Evolutionary conservation across 2,888 invertebrate genomes (phyloP).

Genomic region (Nomada fucata): DNA sequence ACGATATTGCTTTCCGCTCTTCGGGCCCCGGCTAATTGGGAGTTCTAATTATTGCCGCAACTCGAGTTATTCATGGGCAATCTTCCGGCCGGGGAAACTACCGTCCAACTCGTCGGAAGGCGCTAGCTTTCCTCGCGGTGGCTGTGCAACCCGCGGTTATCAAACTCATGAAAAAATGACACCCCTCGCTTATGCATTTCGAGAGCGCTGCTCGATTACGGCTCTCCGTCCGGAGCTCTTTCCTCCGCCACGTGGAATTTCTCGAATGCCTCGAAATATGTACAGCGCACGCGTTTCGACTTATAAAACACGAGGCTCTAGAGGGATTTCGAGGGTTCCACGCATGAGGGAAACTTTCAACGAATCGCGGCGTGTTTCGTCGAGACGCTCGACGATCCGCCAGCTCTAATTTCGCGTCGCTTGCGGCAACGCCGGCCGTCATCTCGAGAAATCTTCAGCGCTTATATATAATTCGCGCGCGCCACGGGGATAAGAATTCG

Average conservation of each 20-base stretch:
- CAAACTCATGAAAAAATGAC: constrained; percentile 46
- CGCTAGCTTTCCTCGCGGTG: constrained; percentile 33
- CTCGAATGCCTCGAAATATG: background rate
- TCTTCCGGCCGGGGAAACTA: constrained; percentile 41
- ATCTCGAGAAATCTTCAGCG: constrained; percentile 25
- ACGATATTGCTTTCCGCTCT: background rate
- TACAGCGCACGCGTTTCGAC: background rate
- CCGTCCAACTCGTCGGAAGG: constrained; percentile 25
- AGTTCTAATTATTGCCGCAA: constrained; percentile 37
- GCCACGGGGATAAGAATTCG: constrained; percentile 19
- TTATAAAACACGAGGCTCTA: background rate
- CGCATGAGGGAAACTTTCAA: background rate
- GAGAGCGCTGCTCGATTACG: background rate
- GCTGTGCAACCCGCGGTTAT: constrained; percentile 20
- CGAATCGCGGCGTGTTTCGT: background rate
- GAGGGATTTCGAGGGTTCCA: background rate
- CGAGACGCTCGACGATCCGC: background rate
- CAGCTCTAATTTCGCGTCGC: background rate
- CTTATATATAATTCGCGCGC: constrained; percentile 29
- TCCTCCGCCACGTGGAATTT: background rate
- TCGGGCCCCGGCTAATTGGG: background rate
- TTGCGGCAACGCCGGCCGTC: constrained; percentile 8
- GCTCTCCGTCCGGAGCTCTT: background rate
- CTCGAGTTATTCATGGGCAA: constrained; percentile 56
- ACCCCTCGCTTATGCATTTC: constrained; percentile 26